A percentile compares a stretch with the other conserved stretches of the same genome.
Evolutionary conservation across 2,888 invertebrate species (phyloP).

Genomic region (Merodon equestris): DNA sequence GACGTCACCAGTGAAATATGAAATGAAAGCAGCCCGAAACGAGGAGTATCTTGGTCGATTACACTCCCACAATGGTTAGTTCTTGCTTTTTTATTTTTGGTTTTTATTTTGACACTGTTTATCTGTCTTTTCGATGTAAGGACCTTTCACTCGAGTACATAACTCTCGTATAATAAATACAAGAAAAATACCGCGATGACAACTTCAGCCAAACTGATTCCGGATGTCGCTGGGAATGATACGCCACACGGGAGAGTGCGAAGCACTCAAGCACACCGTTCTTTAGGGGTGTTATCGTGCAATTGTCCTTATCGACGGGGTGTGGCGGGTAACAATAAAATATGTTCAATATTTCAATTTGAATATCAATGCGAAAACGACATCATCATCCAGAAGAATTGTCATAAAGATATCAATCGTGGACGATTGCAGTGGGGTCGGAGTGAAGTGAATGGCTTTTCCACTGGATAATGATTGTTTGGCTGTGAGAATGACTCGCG

Average conservation of each 20-base stretch:
- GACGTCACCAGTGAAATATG: slow-evolving; percentile 25
- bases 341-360: slow-evolving; percentile 68
- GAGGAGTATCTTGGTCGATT: slow-evolving; percentile 59
- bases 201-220: slow-evolving; percentile 62
- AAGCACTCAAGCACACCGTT: no score
- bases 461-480: slow-evolving; percentile 48
- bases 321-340: slow-evolving; percentile 51
- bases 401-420: slow-evolving; percentile 68
- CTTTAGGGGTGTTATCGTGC: slow-evolving; percentile 61
- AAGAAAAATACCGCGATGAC: slow-evolving; percentile 59
- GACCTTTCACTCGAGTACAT: slow-evolving; percentile 22
- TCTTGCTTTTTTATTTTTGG: slow-evolving; percentile 4
- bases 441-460: slow-evolving; percentile 37
- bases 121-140: slow-evolving; percentile 47
- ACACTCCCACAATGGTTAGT: slow-evolving; percentile 59
- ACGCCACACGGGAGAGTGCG: slow-evolving; percentile 20
- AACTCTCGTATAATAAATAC: slow-evolving; percentile 19
- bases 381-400: slow-evolving; percentile 64
- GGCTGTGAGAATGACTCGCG: slow-evolving; percentile 18
- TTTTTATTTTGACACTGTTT: slow-evolving; percentile 50
- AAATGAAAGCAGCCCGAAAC: slow-evolving; percentile 49
- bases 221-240: slow-evolving; percentile 55
- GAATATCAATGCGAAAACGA: slow-evolving; percentile 66
- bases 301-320: slow-evolving; percentile 28
- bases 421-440: slow-evolving; percentile 31